phyloP scores from a whole-genome alignment of 2,113 vertebrate species.

The Hoplias malabaricus region DNA sequence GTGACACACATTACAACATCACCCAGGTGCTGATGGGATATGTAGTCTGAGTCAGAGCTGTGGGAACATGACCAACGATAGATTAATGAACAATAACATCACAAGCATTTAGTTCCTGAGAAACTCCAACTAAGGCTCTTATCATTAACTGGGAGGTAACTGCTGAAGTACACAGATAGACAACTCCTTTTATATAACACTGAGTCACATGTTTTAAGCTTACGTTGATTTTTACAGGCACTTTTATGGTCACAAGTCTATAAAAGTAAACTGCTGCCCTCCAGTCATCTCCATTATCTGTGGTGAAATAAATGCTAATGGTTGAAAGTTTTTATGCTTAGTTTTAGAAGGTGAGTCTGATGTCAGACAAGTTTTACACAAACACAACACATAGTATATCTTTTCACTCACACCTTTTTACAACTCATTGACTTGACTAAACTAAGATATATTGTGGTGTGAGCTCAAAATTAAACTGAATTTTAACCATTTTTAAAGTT shows the following conservation, averaged over 20 bases:
- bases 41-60: not conserved
- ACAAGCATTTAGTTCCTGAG: not conserved
- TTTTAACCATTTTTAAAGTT: too few species aligned
- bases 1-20: slow-evolving; percentile 5
- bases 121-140: not conserved
- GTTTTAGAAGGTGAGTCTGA: not conserved
- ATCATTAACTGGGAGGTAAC: not conserved
- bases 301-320: not conserved
- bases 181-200: slow-evolving; percentile 7
- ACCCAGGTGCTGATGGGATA: slow-evolving; percentile 2
- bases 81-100: slow-evolving; percentile 11
- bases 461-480: too few species aligned
- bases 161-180: not conserved
- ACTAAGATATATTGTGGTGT: too few species aligned
- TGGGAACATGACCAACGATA: slow-evolving; percentile 10
- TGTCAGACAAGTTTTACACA: not conserved
- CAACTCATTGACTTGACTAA: not conserved
- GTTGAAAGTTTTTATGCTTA: not conserved
- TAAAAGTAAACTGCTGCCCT: not conserved
- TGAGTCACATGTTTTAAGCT: not conserved
- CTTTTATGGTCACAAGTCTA: slow-evolving; percentile 3
- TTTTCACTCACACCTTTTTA: not conserved
- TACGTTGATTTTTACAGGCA: slow-evolving; percentile 2
- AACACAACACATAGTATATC: too few species aligned
- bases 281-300: not conserved